A percentile compares a stretch with the other conserved stretches of the same genome.
These are phyloP conservation scores for Etheostoma nigrum DNA, from an alignment of 2,797 vertebrate species.

Conservation along the genomic window DNA sequence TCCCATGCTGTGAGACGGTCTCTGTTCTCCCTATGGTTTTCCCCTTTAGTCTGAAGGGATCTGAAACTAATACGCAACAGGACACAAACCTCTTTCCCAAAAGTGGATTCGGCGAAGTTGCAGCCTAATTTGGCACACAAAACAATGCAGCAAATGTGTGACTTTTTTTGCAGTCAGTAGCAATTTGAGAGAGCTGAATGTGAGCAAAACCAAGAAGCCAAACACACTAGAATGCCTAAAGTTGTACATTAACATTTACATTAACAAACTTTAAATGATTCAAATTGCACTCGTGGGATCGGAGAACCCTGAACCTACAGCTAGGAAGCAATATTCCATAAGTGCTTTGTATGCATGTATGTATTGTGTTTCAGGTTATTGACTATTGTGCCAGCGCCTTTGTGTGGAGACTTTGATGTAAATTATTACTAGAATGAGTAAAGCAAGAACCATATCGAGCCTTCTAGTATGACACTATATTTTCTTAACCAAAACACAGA, in stretches of 20 bases:
- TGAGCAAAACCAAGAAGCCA: constrained; percentile 17
- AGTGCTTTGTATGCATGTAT: not conserved
- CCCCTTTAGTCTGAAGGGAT: constrained; percentile 66
- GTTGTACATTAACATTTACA: constrained; percentile 31
- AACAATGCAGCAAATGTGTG: constrained; percentile 29
- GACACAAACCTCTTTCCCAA: constrained; percentile 21
- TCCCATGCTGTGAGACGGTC: constrained; percentile 70
- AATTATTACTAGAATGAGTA: constrained; percentile 4
- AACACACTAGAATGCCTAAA: constrained; percentile 10
- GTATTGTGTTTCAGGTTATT: constrained; percentile 1
- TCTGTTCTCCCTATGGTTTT: constrained; percentile 74
- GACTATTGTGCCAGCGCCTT: not conserved
- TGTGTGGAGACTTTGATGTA: not conserved
- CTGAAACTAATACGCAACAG: constrained; percentile 64
- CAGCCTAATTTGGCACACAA: constrained; percentile 19
- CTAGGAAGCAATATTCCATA: not conserved
- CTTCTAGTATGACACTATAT: not conserved
- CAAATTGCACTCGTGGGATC: constrained; percentile 5
- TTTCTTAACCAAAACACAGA: constrained; percentile 16
- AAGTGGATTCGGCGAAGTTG: constrained; percentile 9
- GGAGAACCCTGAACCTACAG: constrained; percentile 11
- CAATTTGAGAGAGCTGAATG: constrained; percentile 12
- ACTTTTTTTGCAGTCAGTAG: constrained; percentile 24
- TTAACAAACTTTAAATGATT: constrained; percentile 17
- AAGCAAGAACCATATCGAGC: not conserved